Evolutionary conservation across 2,888 invertebrate genomes (phyloP).

Genomic region (Clitarchus hookeri): DNA sequence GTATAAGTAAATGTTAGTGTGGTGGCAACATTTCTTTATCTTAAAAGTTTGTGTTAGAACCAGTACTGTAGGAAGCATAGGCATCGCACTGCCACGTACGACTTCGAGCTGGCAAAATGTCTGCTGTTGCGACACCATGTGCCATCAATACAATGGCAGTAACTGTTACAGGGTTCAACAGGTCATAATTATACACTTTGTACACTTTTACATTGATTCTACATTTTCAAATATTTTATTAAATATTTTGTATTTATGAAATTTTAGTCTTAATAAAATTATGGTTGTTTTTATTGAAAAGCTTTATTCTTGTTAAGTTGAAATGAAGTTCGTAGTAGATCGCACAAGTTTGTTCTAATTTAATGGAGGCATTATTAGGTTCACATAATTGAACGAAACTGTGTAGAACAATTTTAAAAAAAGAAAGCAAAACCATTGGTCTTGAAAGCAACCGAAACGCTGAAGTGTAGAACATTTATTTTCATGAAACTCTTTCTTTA

Average conservation of each 20-base stretch:
- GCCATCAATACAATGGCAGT: not conserved
- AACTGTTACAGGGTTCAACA: not conserved
- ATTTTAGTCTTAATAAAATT: too few species aligned
- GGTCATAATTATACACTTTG: not conserved
- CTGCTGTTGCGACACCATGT: too few species aligned
- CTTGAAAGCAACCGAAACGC: not conserved
- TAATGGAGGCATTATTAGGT: not conserved
- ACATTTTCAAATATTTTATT: too few species aligned
- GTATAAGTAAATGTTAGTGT: too few species aligned
- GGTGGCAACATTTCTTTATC: too few species aligned
- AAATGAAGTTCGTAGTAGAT: not conserved
- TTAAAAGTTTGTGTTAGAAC: too few species aligned
- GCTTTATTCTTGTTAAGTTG: not conserved
- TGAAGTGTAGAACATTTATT: not conserved
- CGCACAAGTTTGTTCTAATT: not conserved
- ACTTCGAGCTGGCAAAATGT: too few species aligned
- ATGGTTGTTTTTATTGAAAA: not conserved
- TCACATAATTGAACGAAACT: not conserved
- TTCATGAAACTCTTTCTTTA: slow-evolving; percentile 28
- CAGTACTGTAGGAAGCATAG: too few species aligned
- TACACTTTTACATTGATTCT: not conserved
- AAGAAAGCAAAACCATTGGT: not conserved
- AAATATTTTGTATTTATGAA: too few species aligned
- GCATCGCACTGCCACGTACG: too few species aligned
- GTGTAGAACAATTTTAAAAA: not conserved